These are phyloP conservation scores for Lagria hirta DNA, from an alignment of 2,888 invertebrate species.

Conservation along the genomic window DNA sequence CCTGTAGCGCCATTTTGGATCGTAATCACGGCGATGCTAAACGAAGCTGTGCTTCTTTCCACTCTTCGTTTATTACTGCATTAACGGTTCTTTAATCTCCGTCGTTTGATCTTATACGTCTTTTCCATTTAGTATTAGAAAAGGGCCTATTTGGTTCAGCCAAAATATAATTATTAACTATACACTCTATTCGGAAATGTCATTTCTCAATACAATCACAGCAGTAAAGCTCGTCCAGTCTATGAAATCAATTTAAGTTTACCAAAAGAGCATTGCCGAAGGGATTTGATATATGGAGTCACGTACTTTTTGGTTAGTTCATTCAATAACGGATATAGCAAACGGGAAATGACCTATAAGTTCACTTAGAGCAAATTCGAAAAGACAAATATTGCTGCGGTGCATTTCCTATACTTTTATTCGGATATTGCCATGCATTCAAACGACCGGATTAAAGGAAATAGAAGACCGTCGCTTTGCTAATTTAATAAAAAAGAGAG, in stretches of 20 bases:
- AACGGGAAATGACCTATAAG: slow-evolving; percentile 28
- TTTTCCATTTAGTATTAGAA: slow-evolving; percentile 10
- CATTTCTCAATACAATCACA: slow-evolving; percentile 4
- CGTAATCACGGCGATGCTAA: slow-evolving; percentile 23
- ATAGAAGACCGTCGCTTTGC: slow-evolving; percentile 4
- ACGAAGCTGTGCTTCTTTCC: slow-evolving; percentile 25
- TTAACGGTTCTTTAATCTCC: slow-evolving; percentile 29
- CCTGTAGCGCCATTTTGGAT: slow-evolving; percentile 23
- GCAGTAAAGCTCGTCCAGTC: slow-evolving; percentile 5
- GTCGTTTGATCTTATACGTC: slow-evolving; percentile 25
- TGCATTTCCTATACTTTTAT: slow-evolving; percentile 18
- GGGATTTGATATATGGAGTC: slow-evolving; percentile 29
- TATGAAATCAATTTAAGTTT: slow-evolving; percentile 28
- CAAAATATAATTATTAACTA: slow-evolving; percentile 5
- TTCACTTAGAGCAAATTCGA: slow-evolving; percentile 22
- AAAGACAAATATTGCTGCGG: slow-evolving; percentile 25
- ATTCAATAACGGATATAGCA: slow-evolving; percentile 25
- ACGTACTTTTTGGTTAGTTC: slow-evolving; percentile 24
- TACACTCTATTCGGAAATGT: too few species aligned
- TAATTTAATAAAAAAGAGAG: slow-evolving; percentile 12
- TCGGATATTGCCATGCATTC: slow-evolving; percentile 11
- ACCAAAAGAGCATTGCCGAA: slow-evolving; percentile 22
- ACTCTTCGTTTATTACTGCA: slow-evolving; percentile 25
- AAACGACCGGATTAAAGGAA: slow-evolving; percentile 18
- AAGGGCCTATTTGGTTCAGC: slow-evolving; percentile 12